These are phyloP conservation scores for Todiramphus saurophagus DNA, from an alignment of 2,113 vertebrate genomes.

Conservation along the genomic window DNA sequence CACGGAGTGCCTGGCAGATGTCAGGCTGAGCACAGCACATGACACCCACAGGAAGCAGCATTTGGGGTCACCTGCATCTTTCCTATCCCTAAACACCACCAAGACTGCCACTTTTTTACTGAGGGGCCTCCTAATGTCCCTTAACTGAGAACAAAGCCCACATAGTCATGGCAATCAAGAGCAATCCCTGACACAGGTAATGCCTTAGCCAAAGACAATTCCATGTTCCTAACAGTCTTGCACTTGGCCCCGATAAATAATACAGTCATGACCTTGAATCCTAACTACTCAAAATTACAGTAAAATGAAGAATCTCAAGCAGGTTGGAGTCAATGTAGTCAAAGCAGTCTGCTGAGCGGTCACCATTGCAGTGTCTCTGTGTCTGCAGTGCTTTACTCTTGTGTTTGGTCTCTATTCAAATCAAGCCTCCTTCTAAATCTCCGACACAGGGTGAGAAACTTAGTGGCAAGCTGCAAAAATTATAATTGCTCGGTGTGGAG, in stretches of 20 bases:
- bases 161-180: background rate
- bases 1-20: background rate
- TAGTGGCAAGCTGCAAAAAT: constrained; percentile 1
- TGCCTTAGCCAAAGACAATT: background rate
- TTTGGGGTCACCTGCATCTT: background rate
- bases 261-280: background rate
- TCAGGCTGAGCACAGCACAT: background rate
- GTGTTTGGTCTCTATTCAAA: background rate
- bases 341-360: background rate
- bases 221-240: background rate
- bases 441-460: background rate
- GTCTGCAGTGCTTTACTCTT: background rate
- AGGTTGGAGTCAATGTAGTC: fast-evolving
- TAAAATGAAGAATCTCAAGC: background rate
- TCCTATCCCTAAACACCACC: background rate
- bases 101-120: background rate
- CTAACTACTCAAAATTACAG: background rate
- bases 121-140: background rate
- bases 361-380: fast-evolving
- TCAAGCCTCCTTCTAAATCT: background rate
- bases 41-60: background rate
- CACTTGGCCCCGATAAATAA: background rate
- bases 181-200: background rate
- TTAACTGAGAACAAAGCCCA: background rate
- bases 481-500: background rate